Evolutionary conservation across 2,888 invertebrate species (phyloP).

Genomic region (Hypena proboscidalis): DNA sequence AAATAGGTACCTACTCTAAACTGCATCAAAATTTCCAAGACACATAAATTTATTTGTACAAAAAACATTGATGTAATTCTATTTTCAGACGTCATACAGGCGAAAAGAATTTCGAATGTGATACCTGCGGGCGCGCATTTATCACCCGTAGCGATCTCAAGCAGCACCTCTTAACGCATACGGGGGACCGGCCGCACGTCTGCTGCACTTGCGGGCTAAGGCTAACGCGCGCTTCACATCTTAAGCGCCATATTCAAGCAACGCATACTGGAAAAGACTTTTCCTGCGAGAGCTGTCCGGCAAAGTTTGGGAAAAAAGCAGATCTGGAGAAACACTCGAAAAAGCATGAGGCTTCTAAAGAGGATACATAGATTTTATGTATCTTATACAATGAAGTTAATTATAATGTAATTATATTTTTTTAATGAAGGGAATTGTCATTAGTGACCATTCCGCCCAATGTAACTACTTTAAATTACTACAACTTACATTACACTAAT

Average conservation of each 20-base stretch:
- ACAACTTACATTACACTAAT: no score
- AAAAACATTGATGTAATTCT: no score
- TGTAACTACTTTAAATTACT: no score
- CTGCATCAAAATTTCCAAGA: no score
- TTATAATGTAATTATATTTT: no score
- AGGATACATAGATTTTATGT: background rate
- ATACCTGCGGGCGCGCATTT: conserved; percentile 70
- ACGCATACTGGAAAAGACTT: conserved; percentile 53
- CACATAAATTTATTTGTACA: no score
- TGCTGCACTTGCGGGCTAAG: conserved; percentile 72
- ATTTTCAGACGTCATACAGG: conserved; percentile 76
- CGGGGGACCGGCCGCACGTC: conserved; percentile 68
- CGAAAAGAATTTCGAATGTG: conserved; percentile 77
- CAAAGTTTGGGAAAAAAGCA: conserved; percentile 53
- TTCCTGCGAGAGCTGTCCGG: conserved; percentile 52
- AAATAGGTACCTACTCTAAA: no score
- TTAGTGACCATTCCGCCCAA: no score
- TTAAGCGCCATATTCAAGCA: conserved; percentile 70
- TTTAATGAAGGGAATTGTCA: no score
- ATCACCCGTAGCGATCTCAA: conserved; percentile 78
- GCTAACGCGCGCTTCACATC: conserved; percentile 70
- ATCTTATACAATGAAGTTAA: no score
- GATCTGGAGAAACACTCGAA: conserved; percentile 60
- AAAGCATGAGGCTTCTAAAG: conserved; percentile 34
- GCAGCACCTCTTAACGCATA: conserved; percentile 71